Conservation (phyloP, 2,113 vertebrate genomes). For the Eptesicus fuscus region DNA sequence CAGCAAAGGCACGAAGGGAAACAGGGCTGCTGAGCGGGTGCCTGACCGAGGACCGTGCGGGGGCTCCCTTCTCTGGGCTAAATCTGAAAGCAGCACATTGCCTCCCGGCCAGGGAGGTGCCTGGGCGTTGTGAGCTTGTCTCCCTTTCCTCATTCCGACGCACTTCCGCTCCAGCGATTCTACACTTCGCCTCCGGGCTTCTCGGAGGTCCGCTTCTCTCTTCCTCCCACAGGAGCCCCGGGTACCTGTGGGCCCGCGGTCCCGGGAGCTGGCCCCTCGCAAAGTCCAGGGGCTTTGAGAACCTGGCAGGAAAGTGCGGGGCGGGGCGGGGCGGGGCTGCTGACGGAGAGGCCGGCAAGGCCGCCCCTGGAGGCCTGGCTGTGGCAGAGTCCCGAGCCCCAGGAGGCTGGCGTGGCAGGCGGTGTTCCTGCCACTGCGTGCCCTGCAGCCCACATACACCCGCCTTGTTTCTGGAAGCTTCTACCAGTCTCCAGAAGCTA, state of each 20-base stretch:
- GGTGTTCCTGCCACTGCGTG: neutral
- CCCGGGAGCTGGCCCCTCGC: neutral
- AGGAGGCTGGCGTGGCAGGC: rapidly evolving
- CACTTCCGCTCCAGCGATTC: neutral
- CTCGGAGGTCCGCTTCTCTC: neutral
- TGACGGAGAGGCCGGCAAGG: neutral
- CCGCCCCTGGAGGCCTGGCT: neutral
- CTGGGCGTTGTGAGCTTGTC: neutral
- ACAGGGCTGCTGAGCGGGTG: constrained; percentile 1
- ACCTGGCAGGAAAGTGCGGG: neutral
- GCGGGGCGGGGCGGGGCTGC: no score
- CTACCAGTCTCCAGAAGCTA: neutral
- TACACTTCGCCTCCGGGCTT: neutral
- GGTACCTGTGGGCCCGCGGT: neutral
- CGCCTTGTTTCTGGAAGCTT: neutral
- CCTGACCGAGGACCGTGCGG: neutral
- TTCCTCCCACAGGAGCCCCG: neutral
- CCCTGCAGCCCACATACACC: neutral
- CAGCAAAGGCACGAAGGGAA: constrained; percentile 51
- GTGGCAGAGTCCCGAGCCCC: neutral
- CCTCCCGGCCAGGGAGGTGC: neutral
- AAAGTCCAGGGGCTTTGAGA: neutral
- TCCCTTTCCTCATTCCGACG: neutral
- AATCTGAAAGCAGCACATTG: constrained; percentile 36
- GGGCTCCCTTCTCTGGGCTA: constrained; percentile 14